Base-by-base conservation (phyloP, 2,797 vertebrate genomes). In the Capromys pilorides region DNA sequence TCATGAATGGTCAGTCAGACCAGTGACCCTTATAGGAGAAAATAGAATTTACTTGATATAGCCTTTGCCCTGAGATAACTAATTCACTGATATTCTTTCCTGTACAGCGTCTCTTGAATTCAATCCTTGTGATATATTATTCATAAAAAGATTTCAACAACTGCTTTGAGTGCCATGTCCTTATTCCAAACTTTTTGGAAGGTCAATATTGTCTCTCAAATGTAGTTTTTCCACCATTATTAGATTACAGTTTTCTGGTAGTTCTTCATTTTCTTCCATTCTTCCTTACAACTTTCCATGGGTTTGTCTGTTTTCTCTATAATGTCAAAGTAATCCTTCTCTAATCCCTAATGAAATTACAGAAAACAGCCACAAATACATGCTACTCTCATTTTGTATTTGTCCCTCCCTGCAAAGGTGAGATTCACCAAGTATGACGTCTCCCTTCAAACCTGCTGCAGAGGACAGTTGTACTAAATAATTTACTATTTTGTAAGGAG, bases 101-200 rank as follows among this genome's bases (percentile, higher is more conserved):
- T 89, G n/a, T 1, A 2, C 41, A 81, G 41, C 11, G 62, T 21
- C 41, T 41, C 36, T 7, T 88, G 93, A 78, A 85, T 62, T 24
- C 77, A 10, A 81, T n/a, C n/a, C 66, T 67, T 94, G 18, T 71
- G 12, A 13, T 45, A 49, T 49, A 6, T 78, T 89, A 77, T 91
- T 61, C 73, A 41, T 22, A 28, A 57, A 93, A 79, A 39, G 5
- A 84, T 28, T 83, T 51, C 86, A 81, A 71, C 26, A 75, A 66
- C 3, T 67, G 12, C 49, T 87, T 71, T 66, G 22, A 89, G 71
- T 39, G 18, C 6, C 7, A 78, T 28, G 26, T 10, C 31, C 16
- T 93, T 78, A 89, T 39, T 51, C 28, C 88, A 93, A 64, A 84
- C 61, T 71, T 86, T 51, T 26, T 31, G 82, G 31, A 69, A 90